Percentiles rank a stretch among this genome's conserved stretches.
Conservation (phyloP, 2,888 invertebrate genomes). For the Cantharis rustica region DNA sequence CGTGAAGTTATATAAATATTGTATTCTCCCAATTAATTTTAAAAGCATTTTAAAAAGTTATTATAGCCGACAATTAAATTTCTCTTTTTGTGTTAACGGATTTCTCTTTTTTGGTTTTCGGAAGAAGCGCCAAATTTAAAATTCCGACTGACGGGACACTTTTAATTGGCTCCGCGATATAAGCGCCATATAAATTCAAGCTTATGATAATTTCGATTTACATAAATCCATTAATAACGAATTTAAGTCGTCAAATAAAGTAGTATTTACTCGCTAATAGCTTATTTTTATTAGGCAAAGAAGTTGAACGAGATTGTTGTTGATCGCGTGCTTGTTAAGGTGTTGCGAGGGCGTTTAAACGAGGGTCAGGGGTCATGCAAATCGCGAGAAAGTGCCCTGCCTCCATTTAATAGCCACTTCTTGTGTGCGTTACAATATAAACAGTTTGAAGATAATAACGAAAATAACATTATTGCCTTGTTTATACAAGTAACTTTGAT, state of each 20-base stretch:
- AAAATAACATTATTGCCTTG: constrained; percentile 3
- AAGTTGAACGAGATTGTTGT: constrained; percentile 24
- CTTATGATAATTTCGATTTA: neutral
- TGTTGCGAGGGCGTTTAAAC: constrained; percentile 50
- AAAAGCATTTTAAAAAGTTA: constrained; percentile 17
- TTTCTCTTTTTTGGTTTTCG: constrained; percentile 18
- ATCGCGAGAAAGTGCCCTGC: constrained; percentile 50
- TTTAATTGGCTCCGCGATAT: neutral
- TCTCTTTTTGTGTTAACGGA: constrained; percentile 19
- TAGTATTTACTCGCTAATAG: neutral
- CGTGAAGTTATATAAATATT: constrained; percentile 32
- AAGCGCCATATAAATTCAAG: neutral
- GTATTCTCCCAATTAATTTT: constrained; percentile 20
- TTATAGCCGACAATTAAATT: constrained; percentile 19
- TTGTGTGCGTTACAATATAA: constrained; percentile 23
- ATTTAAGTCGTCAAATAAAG: constrained; percentile 4
- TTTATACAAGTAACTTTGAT: neutral
- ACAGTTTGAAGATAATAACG: constrained; percentile 13
- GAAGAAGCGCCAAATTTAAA: neutral
- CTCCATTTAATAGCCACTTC: constrained; percentile 41
- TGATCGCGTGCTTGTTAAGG: constrained; percentile 45
- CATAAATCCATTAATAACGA: constrained; percentile 1
- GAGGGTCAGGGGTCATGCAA: constrained; percentile 50
- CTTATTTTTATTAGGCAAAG: constrained; percentile 1
- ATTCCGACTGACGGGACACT: too few relatives aligned